Evolutionary conservation across 2,113 vertebrate species (phyloP), one percentile per base, ranked within the genome.

Genomic region (Meriones unguiculatus): DNA sequence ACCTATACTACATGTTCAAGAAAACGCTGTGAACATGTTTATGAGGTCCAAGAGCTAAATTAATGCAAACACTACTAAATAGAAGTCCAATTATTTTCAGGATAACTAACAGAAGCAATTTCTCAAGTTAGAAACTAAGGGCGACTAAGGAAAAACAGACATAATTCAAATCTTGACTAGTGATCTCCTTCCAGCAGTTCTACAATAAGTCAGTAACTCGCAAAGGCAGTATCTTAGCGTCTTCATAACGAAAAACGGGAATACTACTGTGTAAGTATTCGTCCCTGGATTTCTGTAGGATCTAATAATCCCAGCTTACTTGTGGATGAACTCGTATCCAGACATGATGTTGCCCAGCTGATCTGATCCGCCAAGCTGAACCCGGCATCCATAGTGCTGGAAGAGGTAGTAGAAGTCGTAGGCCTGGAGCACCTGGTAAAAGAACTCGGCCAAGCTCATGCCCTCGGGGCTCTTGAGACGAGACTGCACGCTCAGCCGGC

Each of bases 331-430:
- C 32, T 99, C 99, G 86, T 99, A 99, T 13, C 99, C 99, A 1
- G 99, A 99, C 99, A 99, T 99, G 95, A 99, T 97, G 97, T 99
- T 99, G 64, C 99, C 99, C 98, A 99, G 98, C 98, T 99, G 99
- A 98, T 99, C 99, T n/a, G 98, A 98, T 28, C 99, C 99, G 2
- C 99, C 99, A 17, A 99, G 98, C 98, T 99, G 99, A 78, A 99
- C 97, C 93, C 97, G 99, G 98, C 99, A 99, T 94, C 99, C 99
- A 75, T 99, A 98, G 13, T 93, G 95, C 70, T 87, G 99, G 97
- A 99, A 98, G 2, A 99, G 98, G 96, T 99, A 98, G 84, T 99
- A 98, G 98, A 99, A 99, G 97, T 99, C 99, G 87, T 99, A 99
- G 0, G 99, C 99, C 93, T 99, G 99, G 86, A 99, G 99, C 54